Conservation (phyloP, 2,113 vertebrate species). For the Amphiprion ocellaris region DNA sequence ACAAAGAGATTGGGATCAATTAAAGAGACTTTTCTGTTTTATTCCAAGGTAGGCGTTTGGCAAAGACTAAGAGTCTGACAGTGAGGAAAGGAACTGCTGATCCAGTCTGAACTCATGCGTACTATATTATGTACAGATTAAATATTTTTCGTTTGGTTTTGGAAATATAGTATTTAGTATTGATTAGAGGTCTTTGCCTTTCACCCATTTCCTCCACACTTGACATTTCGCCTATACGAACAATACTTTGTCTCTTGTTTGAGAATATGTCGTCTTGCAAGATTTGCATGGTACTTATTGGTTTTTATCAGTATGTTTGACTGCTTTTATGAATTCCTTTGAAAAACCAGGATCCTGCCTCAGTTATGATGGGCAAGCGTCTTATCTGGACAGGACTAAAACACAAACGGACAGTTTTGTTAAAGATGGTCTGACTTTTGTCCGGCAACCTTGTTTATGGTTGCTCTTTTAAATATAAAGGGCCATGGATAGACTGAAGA, state of each 20-base stretch:
- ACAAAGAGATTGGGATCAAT: conserved; percentile 99
- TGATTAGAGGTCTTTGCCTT: conserved; percentile 86
- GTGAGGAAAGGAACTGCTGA: conserved; percentile 83
- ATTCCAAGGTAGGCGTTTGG: conserved; percentile 68
- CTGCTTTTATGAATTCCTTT: conserved; percentile 85
- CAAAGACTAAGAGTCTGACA: conserved; percentile 71
- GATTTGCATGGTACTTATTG: conserved; percentile 90
- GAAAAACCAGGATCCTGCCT: conserved; percentile 81
- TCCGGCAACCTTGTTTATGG: conserved; percentile 76
- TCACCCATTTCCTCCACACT: conserved; percentile 84
- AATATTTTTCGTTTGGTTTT: conserved; percentile 86
- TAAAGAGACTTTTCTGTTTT: conserved; percentile 82
- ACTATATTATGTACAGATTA: conserved; percentile 87
- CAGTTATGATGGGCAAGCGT: conserved; percentile 77
- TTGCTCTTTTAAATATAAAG: conserved; percentile 70
- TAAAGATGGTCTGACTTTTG: conserved; percentile 77
- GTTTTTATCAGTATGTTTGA: conserved; percentile 88
- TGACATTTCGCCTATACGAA: conserved; percentile 86
- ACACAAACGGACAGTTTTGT: conserved; percentile 68
- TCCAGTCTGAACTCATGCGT: conserved; percentile 84
- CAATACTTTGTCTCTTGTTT: conserved; percentile 88
- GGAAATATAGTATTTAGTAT: conserved; percentile 87
- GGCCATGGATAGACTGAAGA: conserved; percentile 66
- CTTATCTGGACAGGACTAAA: conserved; percentile 76
- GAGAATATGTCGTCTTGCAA: conserved; percentile 90